Base-by-base conservation (phyloP, 2,113 vertebrate genomes). In the Gnathonemus echidnorhynchus region DNA sequence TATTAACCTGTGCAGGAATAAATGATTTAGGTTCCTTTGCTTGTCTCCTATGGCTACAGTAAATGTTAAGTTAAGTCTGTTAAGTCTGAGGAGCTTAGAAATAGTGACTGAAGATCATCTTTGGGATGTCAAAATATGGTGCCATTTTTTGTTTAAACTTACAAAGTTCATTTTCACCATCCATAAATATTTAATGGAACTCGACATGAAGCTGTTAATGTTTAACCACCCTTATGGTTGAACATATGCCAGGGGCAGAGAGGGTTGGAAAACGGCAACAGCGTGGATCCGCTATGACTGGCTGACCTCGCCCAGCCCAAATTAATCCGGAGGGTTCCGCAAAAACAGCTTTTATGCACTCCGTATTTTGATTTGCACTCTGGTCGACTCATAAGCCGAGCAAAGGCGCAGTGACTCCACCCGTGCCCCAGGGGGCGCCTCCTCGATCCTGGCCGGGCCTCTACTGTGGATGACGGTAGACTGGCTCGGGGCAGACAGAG, bases 111-210 rank as follows among this genome's bases (percentile, higher is more conserved):
- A 17, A 88, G n/a, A 45, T 24, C 11, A 31, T 53, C 49, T 87
- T 52, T 48, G 42, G 27, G 31, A 45, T 87, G 86, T 31, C 31
- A 53, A 87, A 49, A 86, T 86, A 86, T 49, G 83, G 74, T 42
- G 35, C 83, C 50, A 53, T 53, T 24, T 87, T 56, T 35, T 27
- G 31, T 45, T 88, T 66, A 42, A 88, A 88, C 49, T 52, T 62
- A 56, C 52, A 88, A 88, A 88, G 87, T 88, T 88, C 87, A 88
- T 88, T 24, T 88, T 62, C 53, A 62, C 56, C 35, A 88, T 13
- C 87, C 39, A 53, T 88, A 88, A 88, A 88, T 88, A 88, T 62
- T 88, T 62, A 66, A 66, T 88, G 35, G 52, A 21, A 88, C 52
- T 39, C 7, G 53, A 88, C 87, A 88, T 45, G 45, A 87, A 87